Base-by-base conservation (phyloP, 1,140 invertebrate genomes). In the Steinernema feltiae region DNA sequence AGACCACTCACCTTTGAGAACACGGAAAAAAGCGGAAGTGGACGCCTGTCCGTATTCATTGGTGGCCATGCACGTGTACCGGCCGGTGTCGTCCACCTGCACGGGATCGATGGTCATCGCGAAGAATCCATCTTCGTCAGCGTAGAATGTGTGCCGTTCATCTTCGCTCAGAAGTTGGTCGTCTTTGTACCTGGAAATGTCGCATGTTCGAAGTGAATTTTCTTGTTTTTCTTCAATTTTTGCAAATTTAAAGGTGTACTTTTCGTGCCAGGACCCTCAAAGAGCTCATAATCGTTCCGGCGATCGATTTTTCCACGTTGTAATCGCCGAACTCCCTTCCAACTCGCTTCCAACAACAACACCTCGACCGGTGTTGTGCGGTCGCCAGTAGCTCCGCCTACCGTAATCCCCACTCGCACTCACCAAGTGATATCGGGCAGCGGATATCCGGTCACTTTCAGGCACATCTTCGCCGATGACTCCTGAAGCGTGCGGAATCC, bases 401-500 rank as follows among this genome's bases (percentile, higher is more conserved):
- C n/a, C n/a, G n/a, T n/a, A n/a, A n/a, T n/a, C n/a, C n/a, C n/a
- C n/a, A n/a, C n/a, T n/a, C n/a, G n/a, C 29, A 74, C 46, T 72
- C 29, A 77, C 81, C 94, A 97, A 35, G 91, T 91, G 41, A 98
- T 91, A 70, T 92, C 91, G 15, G 95, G 95, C 86, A 94, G 93
- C 7, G 96, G 96, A 87, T 92, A 98, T 73, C 95, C 96, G 85
- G 93, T 93, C 76, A 96, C 92, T 85, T 93, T 91, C 24, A 93
- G 89, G 82, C 98, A 96, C 78, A 99, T 87, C 90, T 97, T 97
- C n/a, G 95, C 95, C 7, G 94, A 94, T 0, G 91, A 93, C 69
- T 93, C 94, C 69, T 90, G 73, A 90, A 91, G 7, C 92, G 92
- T 83, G 93, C 91, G 41, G 91, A 90, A 85, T 93, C 93, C 69